A percentile compares a stretch with the other conserved stretches of the same genome.
These are phyloP conservation scores for Heliconius ethilla DNA, from an alignment of 2,888 invertebrate genomes.

Conservation along the genomic window DNA sequence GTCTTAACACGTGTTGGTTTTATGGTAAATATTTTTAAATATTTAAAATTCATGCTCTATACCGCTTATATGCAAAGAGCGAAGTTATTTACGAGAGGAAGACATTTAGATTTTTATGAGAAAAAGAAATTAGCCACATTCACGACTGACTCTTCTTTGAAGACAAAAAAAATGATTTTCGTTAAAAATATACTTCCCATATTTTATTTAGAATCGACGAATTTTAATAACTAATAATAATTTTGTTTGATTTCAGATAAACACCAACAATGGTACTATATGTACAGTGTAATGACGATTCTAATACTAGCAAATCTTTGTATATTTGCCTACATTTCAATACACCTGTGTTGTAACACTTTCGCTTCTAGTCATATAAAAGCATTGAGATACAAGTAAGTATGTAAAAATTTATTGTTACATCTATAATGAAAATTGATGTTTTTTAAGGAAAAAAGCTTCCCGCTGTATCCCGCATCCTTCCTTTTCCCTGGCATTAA, in stretches of 20 bases:
- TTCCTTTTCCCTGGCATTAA: too few species aligned
- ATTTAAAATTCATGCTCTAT: neutral
- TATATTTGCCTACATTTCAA: conserved; percentile 83
- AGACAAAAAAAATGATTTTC: too few species aligned
- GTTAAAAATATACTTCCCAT: too few species aligned
- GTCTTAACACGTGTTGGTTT: conserved; percentile 84
- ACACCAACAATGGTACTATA: conserved; percentile 82
- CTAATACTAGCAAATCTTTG: conserved; percentile 80
- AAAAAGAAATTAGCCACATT: too few species aligned
- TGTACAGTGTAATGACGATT: conserved; percentile 84
- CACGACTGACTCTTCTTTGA: too few species aligned
- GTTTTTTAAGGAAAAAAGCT: neutral
- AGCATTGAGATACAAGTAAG: conserved; percentile 81
- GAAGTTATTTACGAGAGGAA: neutral
- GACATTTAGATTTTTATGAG: too few species aligned
- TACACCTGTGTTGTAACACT: conserved; percentile 79
- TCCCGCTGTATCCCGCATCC: neutral
- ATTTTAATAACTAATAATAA: neutral
- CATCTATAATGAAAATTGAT: too few species aligned
- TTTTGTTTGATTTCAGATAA: conserved; percentile 65
- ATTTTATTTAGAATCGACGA: neutral
- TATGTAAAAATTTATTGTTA: conserved; percentile 22
- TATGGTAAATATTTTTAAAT: conserved; percentile 67
- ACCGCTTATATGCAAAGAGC: neutral
- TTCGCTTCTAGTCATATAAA: conserved; percentile 72